Percentiles rank a stretch among this genome's conserved stretches.
Evolutionary conservation across 2,888 invertebrate genomes (phyloP).

Genomic region (Chymomyza caudatula): DNA sequence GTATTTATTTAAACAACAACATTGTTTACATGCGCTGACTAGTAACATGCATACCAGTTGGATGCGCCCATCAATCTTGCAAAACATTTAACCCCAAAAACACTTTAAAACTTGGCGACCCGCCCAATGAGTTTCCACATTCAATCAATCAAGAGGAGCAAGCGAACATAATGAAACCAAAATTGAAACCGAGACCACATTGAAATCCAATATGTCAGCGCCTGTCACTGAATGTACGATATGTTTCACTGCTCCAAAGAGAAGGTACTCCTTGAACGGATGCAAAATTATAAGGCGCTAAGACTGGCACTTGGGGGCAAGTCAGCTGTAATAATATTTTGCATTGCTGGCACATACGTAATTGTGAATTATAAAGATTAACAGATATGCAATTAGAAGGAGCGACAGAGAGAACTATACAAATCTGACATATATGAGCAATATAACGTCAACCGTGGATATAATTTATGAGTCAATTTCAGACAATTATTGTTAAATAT

Average conservation of each 20-base stretch:
- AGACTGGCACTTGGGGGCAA: not conserved
- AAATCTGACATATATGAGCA: not conserved
- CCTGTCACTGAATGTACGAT: not conserved
- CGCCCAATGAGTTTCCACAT: not conserved
- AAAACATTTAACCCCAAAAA: not conserved
- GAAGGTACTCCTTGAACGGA: not conserved
- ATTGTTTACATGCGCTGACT: not conserved
- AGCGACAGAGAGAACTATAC: not conserved
- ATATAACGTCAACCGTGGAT: not conserved
- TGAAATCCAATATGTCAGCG: slow-evolving; percentile 2
- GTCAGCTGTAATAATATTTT: not conserved
- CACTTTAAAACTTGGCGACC: not conserved
- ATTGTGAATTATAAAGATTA: not conserved
- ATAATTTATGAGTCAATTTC: slow-evolving; percentile 76
- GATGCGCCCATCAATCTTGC: not conserved
- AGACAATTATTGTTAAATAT: slow-evolving; percentile 76
- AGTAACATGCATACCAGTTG: not conserved
- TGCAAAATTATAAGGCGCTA: not conserved
- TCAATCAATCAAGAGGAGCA: not conserved
- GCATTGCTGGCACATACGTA: not conserved
- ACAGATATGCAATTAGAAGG: not conserved
- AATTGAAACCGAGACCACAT: not conserved
- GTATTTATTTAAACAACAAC: not conserved
- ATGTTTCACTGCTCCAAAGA: not conserved
- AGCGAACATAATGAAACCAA: not conserved